Percentiles rank a stretch among this genome's conserved stretches.
Evolutionary conservation across 2,113 vertebrate genomes (phyloP).

Genomic region (Dasypus novemcinctus): DNA sequence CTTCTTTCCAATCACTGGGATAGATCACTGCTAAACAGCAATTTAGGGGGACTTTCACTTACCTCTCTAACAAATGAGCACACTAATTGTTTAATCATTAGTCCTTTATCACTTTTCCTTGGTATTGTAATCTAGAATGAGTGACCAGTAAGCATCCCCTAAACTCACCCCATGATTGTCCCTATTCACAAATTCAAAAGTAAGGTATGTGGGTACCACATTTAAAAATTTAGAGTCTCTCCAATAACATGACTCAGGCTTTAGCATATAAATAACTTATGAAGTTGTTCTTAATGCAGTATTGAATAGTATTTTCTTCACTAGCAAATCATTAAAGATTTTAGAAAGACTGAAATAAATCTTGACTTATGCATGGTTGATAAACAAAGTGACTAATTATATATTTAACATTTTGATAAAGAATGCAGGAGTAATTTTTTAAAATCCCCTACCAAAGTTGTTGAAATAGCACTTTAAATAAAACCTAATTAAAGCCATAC

Average conservation of each 20-base stretch:
- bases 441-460: background rate
- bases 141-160: background rate
- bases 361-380: background rate
- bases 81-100: background rate
- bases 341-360: background rate
- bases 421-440: background rate
- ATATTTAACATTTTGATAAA: background rate
- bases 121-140: background rate
- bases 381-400: background rate
- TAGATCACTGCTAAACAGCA: background rate
- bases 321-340: background rate
- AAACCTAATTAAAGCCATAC: background rate
- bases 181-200: background rate
- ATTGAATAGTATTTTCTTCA: background rate
- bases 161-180: background rate
- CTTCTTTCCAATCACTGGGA: background rate
- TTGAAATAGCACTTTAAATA: background rate
- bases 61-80: background rate
- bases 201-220: background rate
- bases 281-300: background rate
- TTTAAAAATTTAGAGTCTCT: background rate
- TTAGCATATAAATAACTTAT: background rate
- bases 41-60: background rate
- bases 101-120: background rate
- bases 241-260: background rate